Base-by-base conservation (phyloP, 2,888 invertebrate genomes). In the Nomada fucata region DNA sequence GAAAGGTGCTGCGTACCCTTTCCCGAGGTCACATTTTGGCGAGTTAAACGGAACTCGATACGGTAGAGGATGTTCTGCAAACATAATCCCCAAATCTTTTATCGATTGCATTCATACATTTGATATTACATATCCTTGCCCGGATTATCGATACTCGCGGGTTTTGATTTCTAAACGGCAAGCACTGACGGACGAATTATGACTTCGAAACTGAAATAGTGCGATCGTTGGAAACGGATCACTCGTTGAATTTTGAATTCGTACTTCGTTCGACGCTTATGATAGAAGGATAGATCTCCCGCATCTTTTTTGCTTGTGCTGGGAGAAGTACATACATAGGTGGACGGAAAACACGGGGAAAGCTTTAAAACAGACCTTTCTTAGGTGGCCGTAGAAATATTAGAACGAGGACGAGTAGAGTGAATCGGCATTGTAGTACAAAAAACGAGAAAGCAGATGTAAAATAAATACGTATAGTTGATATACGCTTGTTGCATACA, bases 401-500 rank as follows among this genome's bases (percentile, higher is more conserved):
- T 72, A 84, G 83, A 72, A 61, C 67, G 75, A 86, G 72, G 68
- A 81, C 84, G 86, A 83, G 78, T 90, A 88, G 86, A 64, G 79
- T 82, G 82, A 89, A 83, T 89, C 85, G 89, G 85, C 83, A 86
- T 86, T 83, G 91, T 90, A 91, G 90, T 91, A 91, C 90, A 91
- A 92, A 90, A 85, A 83, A 69, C 29, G 23, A 47, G 18, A 18
- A 61, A 42, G 61, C 15, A 53, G 60, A 65, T 29, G 11, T n/a
- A 26, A 67, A 57, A 47, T 75, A 53, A 87, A 88, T 87, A 85
- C 82, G 79, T 84, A 86, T 85, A 86, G 87, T 84, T 83, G 82
- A 88, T 87, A 89, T 90, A 91, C 86, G 91, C 92, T 92, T 92
- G 89, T 92, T 90, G 90, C 91, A 89, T 82, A 89, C 88, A 88